phyloP scores from a whole-genome alignment of 2,888 invertebrate genomes.

The Phymatocera aterrima region DNA sequence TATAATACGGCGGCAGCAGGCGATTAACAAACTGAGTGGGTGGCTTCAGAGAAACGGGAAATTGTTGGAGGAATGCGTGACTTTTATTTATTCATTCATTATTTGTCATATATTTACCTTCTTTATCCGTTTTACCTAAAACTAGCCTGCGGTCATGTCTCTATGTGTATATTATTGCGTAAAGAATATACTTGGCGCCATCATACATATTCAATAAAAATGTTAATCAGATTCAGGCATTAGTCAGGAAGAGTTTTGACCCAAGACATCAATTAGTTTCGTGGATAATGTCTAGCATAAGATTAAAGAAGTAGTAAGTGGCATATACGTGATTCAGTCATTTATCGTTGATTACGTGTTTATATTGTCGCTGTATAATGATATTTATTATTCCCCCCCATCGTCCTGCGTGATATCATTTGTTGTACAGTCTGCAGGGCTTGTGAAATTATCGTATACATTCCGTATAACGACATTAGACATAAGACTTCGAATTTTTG shows the following conservation, averaged over 20 bases:
- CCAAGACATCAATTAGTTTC: not conserved
- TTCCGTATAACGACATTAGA: not conserved
- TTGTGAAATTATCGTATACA: not conserved
- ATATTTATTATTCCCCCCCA: not conserved
- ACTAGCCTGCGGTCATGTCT: not conserved
- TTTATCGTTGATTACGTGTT: not conserved
- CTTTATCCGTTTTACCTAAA: not conserved
- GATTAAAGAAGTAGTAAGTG: no score
- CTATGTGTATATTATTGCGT: not conserved
- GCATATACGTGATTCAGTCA: no score
- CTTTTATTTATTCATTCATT: not conserved
- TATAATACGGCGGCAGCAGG: conserved; percentile 7
- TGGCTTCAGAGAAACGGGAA: conserved; percentile 24
- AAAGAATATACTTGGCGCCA: conserved; percentile 35
- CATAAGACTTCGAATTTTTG: not conserved
- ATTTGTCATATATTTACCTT: not conserved
- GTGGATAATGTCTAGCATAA: not conserved
- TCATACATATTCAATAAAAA: conserved; percentile 43
- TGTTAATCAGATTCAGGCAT: conserved; percentile 19
- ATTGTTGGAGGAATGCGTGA: conserved; percentile 25
- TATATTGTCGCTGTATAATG: not conserved
- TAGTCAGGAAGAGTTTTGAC: conserved; percentile 12
- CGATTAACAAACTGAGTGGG: conserved; percentile 38
- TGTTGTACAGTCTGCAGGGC: not conserved
- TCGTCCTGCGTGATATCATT: not conserved